These are phyloP conservation scores for Troides oblongomaculatus DNA, from an alignment of 2,888 invertebrate genomes.

Conservation along the genomic window DNA sequence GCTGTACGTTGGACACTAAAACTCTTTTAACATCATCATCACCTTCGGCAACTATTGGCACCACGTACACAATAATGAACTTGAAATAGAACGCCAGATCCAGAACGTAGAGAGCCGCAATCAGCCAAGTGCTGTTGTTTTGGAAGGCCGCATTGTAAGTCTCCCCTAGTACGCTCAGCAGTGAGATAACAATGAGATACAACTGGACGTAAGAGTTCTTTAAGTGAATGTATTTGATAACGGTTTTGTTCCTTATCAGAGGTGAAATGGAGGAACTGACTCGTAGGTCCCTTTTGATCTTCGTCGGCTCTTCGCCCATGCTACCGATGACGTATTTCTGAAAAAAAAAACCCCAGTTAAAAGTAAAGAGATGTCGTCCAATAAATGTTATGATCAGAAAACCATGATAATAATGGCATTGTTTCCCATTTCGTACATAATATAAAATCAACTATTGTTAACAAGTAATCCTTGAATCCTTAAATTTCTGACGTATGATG, in stretches of 20 bases:
- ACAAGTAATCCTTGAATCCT: too few species aligned
- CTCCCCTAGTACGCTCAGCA: conserved; percentile 54
- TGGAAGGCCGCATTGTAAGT: conserved; percentile 63
- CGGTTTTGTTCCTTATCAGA: conserved; percentile 32
- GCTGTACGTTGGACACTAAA: conserved; percentile 37
- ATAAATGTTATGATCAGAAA: too few species aligned
- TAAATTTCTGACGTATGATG: too few species aligned
- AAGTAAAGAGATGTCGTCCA: too few species aligned
- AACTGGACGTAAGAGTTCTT: conserved; percentile 45
- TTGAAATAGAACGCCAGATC: conserved; percentile 57
- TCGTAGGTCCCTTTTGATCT: conserved; percentile 31
- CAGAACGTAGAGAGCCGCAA: conserved; percentile 49
- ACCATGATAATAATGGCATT: too few species aligned
- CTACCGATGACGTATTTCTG: conserved; percentile 52
- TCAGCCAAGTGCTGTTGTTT: conserved; percentile 44
- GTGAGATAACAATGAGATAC: conserved; percentile 51
- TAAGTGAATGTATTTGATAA: conserved; percentile 43
- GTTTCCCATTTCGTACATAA: too few species aligned
- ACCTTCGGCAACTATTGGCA: conserved; percentile 42
- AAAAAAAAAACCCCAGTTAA: conserved; percentile 20
- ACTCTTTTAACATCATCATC: conserved; percentile 38
- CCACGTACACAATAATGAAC: conserved; percentile 47
- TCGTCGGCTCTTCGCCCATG: conserved; percentile 27
- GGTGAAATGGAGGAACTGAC: conserved; percentile 24
- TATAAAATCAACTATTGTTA: too few species aligned